These are phyloP conservation scores for Drosophila virilis DNA, from an alignment of 1,140 invertebrate genomes.

Conservation along the genomic window DNA sequence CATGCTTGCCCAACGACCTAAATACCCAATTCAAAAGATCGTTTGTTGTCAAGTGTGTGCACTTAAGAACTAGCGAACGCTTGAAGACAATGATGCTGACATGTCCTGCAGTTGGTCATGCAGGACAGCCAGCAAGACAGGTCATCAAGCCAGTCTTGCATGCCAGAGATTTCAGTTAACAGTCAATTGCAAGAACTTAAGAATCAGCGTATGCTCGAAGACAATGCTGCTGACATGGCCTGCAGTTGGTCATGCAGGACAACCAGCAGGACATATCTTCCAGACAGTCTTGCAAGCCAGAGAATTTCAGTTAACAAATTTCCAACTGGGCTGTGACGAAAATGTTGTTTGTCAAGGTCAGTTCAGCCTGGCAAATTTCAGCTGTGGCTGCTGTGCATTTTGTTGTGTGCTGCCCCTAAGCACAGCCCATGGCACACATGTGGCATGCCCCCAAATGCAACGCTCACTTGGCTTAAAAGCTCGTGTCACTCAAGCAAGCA, in stretches of 20 bases:
- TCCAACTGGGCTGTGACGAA: background rate
- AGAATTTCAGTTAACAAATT: background rate
- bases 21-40: too few species aligned
- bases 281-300: background rate
- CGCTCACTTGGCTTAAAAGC: slow-evolving; percentile 16
- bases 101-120: background rate
- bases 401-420: slow-evolving; percentile 6
- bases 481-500: slow-evolving; percentile 5
- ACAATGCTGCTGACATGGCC: background rate
- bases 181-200: too few species aligned
- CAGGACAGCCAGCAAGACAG: background rate
- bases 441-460: slow-evolving; percentile 1
- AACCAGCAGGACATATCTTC: background rate
- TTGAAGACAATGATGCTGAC: background rate
- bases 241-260: background rate
- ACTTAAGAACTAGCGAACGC: too few species aligned
- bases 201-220: background rate
- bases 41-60: too few species aligned
- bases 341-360: slow-evolving; percentile 36
- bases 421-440: slow-evolving; percentile 2
- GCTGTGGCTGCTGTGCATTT: slow-evolving; percentile 13
- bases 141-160: background rate
- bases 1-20: too few species aligned
- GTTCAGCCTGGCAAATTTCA: slow-evolving; percentile 19
- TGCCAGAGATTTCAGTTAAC: background rate